These are phyloP conservation scores for Terrapene triunguis DNA, from an alignment of 2,113 vertebrate species.

Conservation along the genomic window DNA sequence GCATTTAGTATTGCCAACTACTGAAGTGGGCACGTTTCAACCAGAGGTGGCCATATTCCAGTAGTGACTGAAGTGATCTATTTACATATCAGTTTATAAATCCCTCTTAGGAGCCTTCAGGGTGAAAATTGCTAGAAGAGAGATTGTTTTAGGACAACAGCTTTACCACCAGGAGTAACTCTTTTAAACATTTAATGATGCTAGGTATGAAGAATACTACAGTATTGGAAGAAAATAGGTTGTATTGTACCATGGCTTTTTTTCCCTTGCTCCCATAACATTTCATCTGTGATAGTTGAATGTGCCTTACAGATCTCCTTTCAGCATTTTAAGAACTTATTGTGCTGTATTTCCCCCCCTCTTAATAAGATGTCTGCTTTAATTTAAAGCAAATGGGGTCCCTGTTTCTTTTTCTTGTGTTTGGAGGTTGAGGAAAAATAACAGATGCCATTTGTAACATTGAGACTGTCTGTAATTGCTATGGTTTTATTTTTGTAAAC, in stretches of 20 bases:
- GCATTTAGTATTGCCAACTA: not conserved
- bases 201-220: not conserved
- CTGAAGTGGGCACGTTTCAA: not conserved
- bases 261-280: not conserved
- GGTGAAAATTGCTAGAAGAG: not conserved
- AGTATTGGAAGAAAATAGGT: not conserved
- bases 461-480: not conserved
- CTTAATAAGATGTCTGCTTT: not conserved
- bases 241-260: not conserved
- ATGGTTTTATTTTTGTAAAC: not conserved
- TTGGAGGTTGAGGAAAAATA: not conserved
- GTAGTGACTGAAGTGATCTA: not conserved
- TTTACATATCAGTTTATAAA: not conserved
- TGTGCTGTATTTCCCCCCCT: not conserved
- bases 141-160: not conserved
- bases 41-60: not conserved
- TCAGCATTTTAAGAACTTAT: accelerated
- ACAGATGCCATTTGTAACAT: not conserved
- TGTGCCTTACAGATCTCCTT: not conserved
- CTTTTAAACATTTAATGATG: not conserved
- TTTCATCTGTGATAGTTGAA: not conserved
- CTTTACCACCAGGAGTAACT: not conserved
- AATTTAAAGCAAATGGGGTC: not conserved
- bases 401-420: not conserved
- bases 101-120: not conserved